Evolutionary conservation across 2,113 vertebrate species (phyloP), one percentile per base, ranked within the genome.

Genomic region (Cyprinodon variegatus): DNA sequence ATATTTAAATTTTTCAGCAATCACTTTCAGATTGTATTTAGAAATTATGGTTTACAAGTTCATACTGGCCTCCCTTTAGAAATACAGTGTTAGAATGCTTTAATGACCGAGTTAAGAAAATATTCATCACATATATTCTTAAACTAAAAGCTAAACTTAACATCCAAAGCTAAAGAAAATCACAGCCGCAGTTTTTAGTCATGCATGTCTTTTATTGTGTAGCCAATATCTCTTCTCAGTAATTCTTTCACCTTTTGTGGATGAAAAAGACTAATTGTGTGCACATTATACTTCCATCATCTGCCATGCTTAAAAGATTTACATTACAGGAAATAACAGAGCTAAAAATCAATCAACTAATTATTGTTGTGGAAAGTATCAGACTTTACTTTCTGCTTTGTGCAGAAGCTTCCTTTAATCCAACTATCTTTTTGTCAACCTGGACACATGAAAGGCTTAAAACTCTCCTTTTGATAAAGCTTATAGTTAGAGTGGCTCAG

Each of bases 321-420:
- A 50, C 29, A 29, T 50, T 12, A 50, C 29, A 29, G 29, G 29
- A 50, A 50, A 11, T 12, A 50, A 17, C 17, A 3, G 22, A 13
- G 53, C 45, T 17, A 61, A 37, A 65, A 72, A n/a, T 62, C 63
- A 62, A 65, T 68, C 45, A 3, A 79, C 36, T 68, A 61, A 39
- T 41, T 81, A 77, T 9, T 63, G 40, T 11, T 43, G 12, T 65
- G 45, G 61, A 84, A 83, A 72, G 79, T 73, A 62, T 65, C 36
- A 70, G 65, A 48, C 36, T 29, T 29, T 29, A 43, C 68, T 17
- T 46, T 61, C 63, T 70, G 60, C 70, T 36, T 71, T 60, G 80
- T 86, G 40, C n/a, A 38, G 22, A 71, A 57, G 36, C 72, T 29
- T 76, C 62, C 74, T 71, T 68, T 81, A 59, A 73, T 29, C 79